Conservation (phyloP, 2,113 vertebrate genomes). For the Bujurquina vittata region DNA sequence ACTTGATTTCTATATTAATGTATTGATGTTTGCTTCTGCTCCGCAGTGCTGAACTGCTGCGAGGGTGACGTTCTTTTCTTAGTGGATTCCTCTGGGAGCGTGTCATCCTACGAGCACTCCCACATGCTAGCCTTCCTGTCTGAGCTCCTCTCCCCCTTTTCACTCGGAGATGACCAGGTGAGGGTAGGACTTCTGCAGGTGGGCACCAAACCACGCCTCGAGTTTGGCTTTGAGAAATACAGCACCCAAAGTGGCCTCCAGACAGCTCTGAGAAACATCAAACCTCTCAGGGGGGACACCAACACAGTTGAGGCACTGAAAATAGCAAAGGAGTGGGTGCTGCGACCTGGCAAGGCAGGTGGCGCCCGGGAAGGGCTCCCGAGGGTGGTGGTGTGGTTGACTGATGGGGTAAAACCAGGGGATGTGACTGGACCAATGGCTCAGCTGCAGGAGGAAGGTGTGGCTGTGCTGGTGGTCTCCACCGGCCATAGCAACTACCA, state of each 20-base stretch:
- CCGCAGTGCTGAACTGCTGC: constrained; percentile 78
- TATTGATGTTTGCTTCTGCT: not conserved
- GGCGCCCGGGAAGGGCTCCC: constrained; percentile 83
- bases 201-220: constrained; percentile 85
- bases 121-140: constrained; percentile 89
- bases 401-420: constrained; percentile 90
- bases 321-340: constrained; percentile 80
- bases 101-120: constrained; percentile 91
- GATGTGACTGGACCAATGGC: constrained; percentile 86
- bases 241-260: constrained; percentile 67
- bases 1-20: not conserved
- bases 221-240: constrained; percentile 86
- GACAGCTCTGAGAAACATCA: constrained; percentile 76
- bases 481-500: constrained; percentile 89
- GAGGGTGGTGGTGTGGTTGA: constrained; percentile 94
- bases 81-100: constrained; percentile 93
- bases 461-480: constrained; percentile 89
- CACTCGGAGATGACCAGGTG: constrained; percentile 85
- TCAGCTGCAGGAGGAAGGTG: constrained; percentile 85
- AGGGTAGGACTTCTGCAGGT: constrained; percentile 91
- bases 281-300: constrained; percentile 90
- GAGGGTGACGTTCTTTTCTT: constrained; percentile 92
- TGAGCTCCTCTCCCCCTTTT: constrained; percentile 86
- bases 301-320: constrained; percentile 88
- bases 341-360: constrained; percentile 49